Percentiles rank a stretch among this genome's conserved stretches.
Conservation (phyloP, 2,797 vertebrate species). For the Hydrocynus forskahlii region DNA sequence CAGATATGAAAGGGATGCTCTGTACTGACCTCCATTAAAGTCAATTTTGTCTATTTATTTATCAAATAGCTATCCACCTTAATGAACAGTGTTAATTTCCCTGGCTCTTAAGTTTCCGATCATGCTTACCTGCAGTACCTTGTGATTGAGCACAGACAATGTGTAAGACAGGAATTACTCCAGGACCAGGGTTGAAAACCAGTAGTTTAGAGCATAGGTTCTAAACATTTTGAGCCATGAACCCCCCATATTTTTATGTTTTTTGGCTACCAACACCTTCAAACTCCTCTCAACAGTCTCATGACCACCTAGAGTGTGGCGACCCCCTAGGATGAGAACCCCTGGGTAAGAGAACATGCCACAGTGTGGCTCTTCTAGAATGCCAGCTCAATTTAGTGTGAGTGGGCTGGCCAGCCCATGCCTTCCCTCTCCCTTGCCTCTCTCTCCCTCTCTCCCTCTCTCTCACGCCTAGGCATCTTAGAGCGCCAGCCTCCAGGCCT, state of each 20-base stretch:
- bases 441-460: slow-evolving; percentile 12
- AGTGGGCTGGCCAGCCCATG: slow-evolving; percentile 61
- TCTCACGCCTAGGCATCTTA: slow-evolving; percentile 73
- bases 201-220: neutral
- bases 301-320: neutral
- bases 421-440: slow-evolving; percentile 60
- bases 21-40: neutral
- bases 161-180: neutral
- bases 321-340: neutral
- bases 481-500: slow-evolving; percentile 76
- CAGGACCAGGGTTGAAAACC: neutral
- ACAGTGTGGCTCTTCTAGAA: slow-evolving; percentile 43
- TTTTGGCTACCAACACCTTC: neutral
- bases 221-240: too few species aligned
- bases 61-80: too few species aligned
- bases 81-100: too few species aligned
- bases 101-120: too few species aligned
- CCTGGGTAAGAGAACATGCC: neutral
- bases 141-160: neutral
- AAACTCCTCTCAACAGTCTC: neutral
- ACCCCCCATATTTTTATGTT: neutral
- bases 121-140: too few species aligned
- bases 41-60: too few species aligned
- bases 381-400: slow-evolving; percentile 69
- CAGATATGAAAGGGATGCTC: neutral